A percentile compares a stretch with the other conserved stretches of the same genome.
Evolutionary conservation across 2,888 invertebrate genomes (phyloP).

Genomic region (Lasioglossum oenotherae): DNA sequence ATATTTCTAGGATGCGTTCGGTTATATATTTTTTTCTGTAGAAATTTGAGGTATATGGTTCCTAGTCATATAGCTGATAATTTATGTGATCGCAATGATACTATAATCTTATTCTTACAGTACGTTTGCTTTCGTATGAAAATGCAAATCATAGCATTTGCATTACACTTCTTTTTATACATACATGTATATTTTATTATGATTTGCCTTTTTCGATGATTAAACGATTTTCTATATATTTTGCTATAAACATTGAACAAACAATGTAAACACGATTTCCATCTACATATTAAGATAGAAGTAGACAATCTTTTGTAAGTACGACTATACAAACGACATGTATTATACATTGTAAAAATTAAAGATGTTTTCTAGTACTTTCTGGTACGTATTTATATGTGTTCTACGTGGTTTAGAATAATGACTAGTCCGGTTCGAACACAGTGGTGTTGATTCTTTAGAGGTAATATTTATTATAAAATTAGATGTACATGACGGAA

Average conservation of each 20-base stretch:
- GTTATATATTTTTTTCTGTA: constrained; percentile 39
- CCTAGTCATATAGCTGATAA: constrained; percentile 56
- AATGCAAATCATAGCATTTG: constrained; percentile 20
- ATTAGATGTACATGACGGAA: constrained; percentile 74
- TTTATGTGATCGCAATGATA: constrained; percentile 36
- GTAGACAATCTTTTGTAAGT: constrained; percentile 31
- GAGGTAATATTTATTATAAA: constrained; percentile 82
- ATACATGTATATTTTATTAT: constrained; percentile 25
- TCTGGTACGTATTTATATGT: background rate
- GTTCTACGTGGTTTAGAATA: background rate
- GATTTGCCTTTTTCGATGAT: background rate
- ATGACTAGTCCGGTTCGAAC: background rate
- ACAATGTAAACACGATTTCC: constrained; percentile 13
- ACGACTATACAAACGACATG: constrained; percentile 21
- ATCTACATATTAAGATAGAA: constrained; percentile 8
- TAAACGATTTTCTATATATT: constrained; percentile 21
- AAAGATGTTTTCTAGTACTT: constrained; percentile 29
- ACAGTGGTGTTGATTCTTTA: constrained; percentile 58
- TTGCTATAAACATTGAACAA: constrained; percentile 9
- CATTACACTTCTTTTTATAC: constrained; percentile 8
- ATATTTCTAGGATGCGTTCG: constrained; percentile 27
- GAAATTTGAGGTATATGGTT: constrained; percentile 50
- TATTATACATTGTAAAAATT: constrained; percentile 36
- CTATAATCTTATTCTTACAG: constrained; percentile 22
- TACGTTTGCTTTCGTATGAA: constrained; percentile 28